Base-by-base conservation (phyloP, 2,113 vertebrate species). In the Onychostoma macrolepis region DNA sequence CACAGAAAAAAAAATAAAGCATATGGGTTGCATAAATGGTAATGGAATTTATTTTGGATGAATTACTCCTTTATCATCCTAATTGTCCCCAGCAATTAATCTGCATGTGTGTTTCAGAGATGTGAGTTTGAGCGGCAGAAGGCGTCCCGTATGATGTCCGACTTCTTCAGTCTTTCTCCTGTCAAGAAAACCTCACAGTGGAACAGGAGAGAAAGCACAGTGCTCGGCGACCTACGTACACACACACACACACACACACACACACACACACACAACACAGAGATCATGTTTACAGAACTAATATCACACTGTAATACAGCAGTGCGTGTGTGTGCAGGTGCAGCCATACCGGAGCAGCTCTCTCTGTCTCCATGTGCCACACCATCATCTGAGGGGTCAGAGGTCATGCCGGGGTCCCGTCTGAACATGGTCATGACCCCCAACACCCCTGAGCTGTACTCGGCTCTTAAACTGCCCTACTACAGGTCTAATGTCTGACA, bases 71-170 rank as follows among this genome's bases (percentile, higher is more conserved):
- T 6, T 12, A 3, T 12, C 12, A 45, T 65, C 26, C 4, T 63
- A 63, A 28, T 63, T 28, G 11, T 65, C n/a, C n/a, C n/a, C 43
- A 12, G 43, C 43, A 45, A 3, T 45, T 12, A 45, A 45, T 65
- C 26, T 45, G 43, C 43, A 12, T 75, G 28, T 75, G n/a, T 56
- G 17, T 33, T 36, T 63, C 83, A 96, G 96, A 92, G 92, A 17
- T 71, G 45, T 10, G 93, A 94, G 76, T 96, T 97, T 92, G 93
- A 96, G 84, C 92, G 93, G 71, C 91, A 95, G 89, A 93, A 91
- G 77, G 95, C 92, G 0, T 85, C 85, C 9, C 87, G 94, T 17
- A 28, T 95, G 71, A 93, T 95, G 91, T 92, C 94, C 80, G 93
- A 94, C 81, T 94, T 95, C 83, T 92, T 96, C 69, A 86, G 87